Conservation (phyloP, 2,888 invertebrate species). For the Cryptophagus acutangulus region DNA sequence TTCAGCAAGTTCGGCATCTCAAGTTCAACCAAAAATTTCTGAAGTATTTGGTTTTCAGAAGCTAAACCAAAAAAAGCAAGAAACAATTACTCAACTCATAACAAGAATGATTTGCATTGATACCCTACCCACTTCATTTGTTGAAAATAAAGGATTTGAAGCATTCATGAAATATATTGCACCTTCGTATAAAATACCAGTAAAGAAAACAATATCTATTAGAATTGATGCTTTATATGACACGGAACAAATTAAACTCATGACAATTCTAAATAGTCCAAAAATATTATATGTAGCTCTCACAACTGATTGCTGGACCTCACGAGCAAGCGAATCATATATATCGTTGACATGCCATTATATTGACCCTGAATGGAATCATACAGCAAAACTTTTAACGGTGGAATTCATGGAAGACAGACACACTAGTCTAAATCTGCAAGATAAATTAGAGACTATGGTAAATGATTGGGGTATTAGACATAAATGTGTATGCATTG, state of each 20-base stretch:
- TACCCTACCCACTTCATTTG: slow-evolving; percentile 15
- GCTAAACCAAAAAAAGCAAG: slow-evolving; percentile 19
- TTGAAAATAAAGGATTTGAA: slow-evolving; percentile 3
- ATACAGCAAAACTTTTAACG: slow-evolving; percentile 18
- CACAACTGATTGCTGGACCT: slow-evolving; percentile 29
- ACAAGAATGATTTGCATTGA: slow-evolving; percentile 20
- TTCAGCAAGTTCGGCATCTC: no score
- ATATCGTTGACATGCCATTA: slow-evolving; percentile 26
- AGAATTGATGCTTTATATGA: background rate
- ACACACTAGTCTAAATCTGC: slow-evolving; percentile 24
- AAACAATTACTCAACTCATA: slow-evolving; percentile 17
- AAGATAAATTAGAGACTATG: slow-evolving; percentile 20
- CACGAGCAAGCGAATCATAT: slow-evolving; percentile 25
- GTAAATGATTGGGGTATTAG: slow-evolving; percentile 21
- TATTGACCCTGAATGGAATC: slow-evolving; percentile 21
- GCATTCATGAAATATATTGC: background rate
- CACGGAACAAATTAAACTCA: background rate
- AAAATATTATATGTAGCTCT: background rate
- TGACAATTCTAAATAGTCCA: background rate
- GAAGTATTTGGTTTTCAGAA: no score
- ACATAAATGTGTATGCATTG: slow-evolving; percentile 22
- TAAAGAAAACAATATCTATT: background rate
- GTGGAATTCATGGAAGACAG: slow-evolving; percentile 22
- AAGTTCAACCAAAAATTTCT: no score
- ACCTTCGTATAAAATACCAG: background rate